phyloP scores from a whole-genome alignment of 2,797 vertebrate genomes.

The Lindbergichthys nudifrons region DNA sequence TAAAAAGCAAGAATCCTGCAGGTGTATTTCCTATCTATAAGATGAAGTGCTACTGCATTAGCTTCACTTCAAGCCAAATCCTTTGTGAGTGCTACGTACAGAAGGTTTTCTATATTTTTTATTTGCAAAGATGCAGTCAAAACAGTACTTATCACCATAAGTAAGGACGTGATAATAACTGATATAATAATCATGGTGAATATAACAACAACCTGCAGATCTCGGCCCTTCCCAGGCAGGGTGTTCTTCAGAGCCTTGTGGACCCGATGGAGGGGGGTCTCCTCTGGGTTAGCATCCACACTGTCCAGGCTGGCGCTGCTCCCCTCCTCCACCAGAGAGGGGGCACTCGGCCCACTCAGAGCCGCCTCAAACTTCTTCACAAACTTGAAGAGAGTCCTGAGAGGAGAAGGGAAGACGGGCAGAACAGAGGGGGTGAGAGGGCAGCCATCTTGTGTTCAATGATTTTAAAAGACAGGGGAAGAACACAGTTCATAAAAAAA shows the following conservation, averaged over 20 bases:
- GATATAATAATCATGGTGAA: not conserved
- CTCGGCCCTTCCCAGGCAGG: slow-evolving; percentile 78
- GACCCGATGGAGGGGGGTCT: slow-evolving; percentile 86
- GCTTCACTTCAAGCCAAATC: too few relatives aligned
- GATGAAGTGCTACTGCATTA: too few relatives aligned
- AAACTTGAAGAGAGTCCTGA: slow-evolving; percentile 96
- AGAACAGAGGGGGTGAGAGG: too few relatives aligned
- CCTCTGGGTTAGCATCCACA: slow-evolving; percentile 76
- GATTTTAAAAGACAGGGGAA: too few relatives aligned
- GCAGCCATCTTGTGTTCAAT: not conserved
- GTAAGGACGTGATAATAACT: not conserved
- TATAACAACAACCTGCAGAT: slow-evolving; percentile 71
- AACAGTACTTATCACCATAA: not conserved
- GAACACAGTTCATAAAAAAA: too few relatives aligned
- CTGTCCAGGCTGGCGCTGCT: slow-evolving; percentile 81
- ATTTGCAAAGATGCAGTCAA: too few relatives aligned
- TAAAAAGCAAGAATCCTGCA: too few relatives aligned
- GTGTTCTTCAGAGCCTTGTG: slow-evolving; percentile 81
- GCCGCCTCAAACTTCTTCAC: slow-evolving; percentile 93
- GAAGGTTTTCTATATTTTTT: too few relatives aligned
- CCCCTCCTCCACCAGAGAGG: slow-evolving; percentile 88
- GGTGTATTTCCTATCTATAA: too few relatives aligned
- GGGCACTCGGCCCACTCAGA: slow-evolving; percentile 85
- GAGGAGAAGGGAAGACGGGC: not conserved
- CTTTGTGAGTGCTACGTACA: too few relatives aligned